These are phyloP conservation scores for Numenius phaeopus DNA, from an alignment of 2,797 vertebrate species.

Conservation along the genomic window DNA sequence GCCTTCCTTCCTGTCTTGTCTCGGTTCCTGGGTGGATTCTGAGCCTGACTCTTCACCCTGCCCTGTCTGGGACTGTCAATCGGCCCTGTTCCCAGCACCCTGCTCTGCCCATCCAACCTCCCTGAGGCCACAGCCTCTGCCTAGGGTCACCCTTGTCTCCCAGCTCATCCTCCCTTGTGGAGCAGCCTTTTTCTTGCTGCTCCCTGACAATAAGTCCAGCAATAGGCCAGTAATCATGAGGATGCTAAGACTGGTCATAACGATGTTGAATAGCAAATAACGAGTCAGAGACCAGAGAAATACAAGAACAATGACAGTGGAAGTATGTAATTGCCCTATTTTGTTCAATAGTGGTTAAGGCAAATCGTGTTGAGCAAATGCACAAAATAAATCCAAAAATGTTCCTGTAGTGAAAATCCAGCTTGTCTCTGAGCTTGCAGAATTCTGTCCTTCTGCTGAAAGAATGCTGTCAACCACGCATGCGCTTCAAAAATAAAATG, in stretches of 20 bases:
- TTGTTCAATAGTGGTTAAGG: background rate
- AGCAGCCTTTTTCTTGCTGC: background rate
- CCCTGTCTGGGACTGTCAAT: background rate
- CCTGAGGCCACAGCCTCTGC: background rate
- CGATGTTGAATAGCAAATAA: background rate
- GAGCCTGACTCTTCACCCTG: background rate
- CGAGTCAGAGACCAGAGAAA: background rate
- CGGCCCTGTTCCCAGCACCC: background rate
- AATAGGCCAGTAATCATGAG: background rate
- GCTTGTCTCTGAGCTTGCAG: background rate
- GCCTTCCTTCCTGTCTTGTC: background rate
- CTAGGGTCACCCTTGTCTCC: background rate
- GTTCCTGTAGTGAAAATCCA: background rate
- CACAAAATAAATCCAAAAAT: background rate
- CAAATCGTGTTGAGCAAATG: background rate
- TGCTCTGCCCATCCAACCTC: background rate
- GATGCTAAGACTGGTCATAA: background rate
- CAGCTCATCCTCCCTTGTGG: background rate
- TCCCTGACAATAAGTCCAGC: background rate
- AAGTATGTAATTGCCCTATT: background rate
- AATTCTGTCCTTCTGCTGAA: background rate
- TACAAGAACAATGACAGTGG: background rate
- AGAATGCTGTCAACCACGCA: background rate
- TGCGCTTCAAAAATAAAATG: background rate
- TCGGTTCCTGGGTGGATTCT: background rate